A percentile compares a stretch with the other conserved stretches of the same genome.
phyloP scores from a whole-genome alignment of 2,797 vertebrate genomes.

The Sandelia bainsii region DNA sequence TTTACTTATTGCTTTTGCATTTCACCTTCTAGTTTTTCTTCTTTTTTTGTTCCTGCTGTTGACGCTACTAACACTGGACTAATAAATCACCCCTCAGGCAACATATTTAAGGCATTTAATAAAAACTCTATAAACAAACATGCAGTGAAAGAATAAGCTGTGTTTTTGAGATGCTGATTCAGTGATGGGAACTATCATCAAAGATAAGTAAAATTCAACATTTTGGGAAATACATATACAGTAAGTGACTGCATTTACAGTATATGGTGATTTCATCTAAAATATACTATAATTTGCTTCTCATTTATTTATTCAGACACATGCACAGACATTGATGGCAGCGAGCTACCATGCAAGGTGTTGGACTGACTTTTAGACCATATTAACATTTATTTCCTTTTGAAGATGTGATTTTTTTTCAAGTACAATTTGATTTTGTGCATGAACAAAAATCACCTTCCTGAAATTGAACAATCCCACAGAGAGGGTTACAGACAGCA shows the following conservation, averaged over 20 bases:
- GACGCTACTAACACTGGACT: background rate
- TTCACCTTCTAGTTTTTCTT: background rate
- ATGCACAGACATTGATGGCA: background rate
- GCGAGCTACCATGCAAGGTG: background rate
- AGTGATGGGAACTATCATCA: background rate
- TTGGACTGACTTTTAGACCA: background rate
- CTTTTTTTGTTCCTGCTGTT: background rate
- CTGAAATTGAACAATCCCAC: conserved; percentile 4
- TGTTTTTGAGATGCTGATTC: background rate
- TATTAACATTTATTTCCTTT: background rate
- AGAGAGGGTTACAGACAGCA: conserved; percentile 10
- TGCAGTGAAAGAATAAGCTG: conserved; percentile 6
- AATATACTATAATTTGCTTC: background rate
- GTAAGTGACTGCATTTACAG: background rate
- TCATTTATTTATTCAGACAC: background rate
- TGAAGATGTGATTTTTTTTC: background rate
- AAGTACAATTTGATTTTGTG: conserved; percentile 20
- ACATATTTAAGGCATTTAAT: background rate
- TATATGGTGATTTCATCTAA: background rate
- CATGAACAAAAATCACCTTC: conserved; percentile 5
- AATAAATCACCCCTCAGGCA: conserved; percentile 6
- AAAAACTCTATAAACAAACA: background rate
- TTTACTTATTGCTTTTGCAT: background rate
- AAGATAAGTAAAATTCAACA: background rate
- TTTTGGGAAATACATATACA: background rate